Conservation (phyloP, 2,113 vertebrate genomes). For the Cacatua alba region DNA sequence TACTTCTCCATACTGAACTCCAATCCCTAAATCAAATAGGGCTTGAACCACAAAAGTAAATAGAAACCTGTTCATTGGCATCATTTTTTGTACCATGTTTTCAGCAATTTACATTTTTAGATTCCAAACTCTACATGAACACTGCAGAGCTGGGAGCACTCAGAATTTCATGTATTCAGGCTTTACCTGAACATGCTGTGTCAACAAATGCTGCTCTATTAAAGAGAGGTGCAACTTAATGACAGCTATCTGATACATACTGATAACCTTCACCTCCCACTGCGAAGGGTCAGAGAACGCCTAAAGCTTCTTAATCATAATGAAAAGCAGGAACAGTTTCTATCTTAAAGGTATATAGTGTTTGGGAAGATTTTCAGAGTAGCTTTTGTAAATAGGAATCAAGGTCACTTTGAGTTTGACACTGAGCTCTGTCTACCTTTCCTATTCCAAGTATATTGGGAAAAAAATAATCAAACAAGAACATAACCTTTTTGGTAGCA, state of each 20-base stretch:
- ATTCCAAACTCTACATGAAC: neutral
- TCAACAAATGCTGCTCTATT: constrained; percentile 14
- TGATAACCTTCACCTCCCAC: neutral
- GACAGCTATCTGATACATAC: neutral
- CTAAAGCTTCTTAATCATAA: neutral
- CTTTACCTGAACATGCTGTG: neutral
- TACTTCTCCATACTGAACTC: neutral
- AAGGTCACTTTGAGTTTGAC: constrained; percentile 13
- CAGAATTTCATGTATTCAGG: neutral
- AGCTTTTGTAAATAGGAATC: constrained; percentile 6
- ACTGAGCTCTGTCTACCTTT: neutral
- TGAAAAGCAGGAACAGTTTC: neutral
- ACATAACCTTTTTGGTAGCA: neutral
- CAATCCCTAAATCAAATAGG: neutral
- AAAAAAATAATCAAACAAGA: neutral
- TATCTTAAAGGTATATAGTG: neutral
- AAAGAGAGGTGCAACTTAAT: neutral
- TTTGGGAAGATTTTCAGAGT: neutral
- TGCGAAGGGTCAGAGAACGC: neutral
- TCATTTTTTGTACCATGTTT: neutral
- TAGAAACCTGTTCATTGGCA: neutral
- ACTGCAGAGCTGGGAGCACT: neutral
- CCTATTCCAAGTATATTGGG: neutral
- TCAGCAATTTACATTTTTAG: neutral
- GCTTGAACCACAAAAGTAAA: neutral